Percentiles rank a stretch among this genome's conserved stretches.
Evolutionary conservation across 2,797 vertebrate genomes (phyloP).

Genomic region (Luscinia luscinia): DNA sequence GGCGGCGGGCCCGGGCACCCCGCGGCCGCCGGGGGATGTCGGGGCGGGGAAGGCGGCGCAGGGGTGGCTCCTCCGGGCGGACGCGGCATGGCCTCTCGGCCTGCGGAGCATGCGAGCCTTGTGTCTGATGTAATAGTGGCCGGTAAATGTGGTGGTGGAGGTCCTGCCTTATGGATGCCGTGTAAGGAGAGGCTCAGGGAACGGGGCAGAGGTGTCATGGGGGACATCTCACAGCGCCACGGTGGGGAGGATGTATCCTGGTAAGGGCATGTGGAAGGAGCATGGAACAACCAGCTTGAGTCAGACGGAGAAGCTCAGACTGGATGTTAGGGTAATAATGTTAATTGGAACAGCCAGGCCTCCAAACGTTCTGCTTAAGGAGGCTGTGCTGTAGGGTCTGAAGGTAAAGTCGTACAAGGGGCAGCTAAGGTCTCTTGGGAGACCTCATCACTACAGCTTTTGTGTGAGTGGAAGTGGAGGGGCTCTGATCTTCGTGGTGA

Average conservation of each 20-base stretch:
- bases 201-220: accelerated
- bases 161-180: accelerated
- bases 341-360: accelerated
- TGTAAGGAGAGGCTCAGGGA: background rate
- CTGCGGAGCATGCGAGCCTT: accelerated
- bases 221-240: accelerated
- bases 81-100: accelerated
- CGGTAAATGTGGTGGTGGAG: accelerated
- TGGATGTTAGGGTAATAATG: accelerated
- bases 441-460: accelerated
- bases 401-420: background rate
- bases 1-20: background rate
- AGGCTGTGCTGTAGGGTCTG: background rate
- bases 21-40: background rate
- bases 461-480: background rate
- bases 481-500: background rate
- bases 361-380: background rate
- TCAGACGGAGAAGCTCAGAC: accelerated
- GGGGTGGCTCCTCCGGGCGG: accelerated
- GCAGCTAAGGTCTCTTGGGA: background rate
- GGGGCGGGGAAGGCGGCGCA: background rate
- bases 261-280: accelerated
- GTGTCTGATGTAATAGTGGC: accelerated
- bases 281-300: accelerated
- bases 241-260: accelerated